Evolutionary conservation across 2,797 vertebrate genomes (phyloP).

Genomic region (Schizopygopsis malacanthus): DNA sequence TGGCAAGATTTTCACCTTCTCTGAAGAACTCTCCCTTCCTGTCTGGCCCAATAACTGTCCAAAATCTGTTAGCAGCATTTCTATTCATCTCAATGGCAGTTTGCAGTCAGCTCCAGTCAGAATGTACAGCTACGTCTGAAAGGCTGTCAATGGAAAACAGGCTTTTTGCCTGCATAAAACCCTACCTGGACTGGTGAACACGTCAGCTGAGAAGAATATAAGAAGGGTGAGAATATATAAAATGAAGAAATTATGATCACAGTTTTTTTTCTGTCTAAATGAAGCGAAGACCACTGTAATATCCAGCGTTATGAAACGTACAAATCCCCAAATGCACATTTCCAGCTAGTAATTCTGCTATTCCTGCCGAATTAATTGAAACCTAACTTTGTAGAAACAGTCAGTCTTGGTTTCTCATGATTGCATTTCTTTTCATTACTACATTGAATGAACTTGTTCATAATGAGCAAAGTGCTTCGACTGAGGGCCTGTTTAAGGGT

Average conservation of each 20-base stretch:
- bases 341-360: constrained; percentile 34
- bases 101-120: not conserved
- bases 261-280: not conserved
- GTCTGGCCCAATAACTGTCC: not conserved
- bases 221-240: not conserved
- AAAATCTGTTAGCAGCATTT: not conserved
- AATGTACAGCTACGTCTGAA: not conserved
- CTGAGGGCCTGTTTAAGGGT: constrained; percentile 8
- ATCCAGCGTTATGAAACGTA: constrained; percentile 26
- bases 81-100: not conserved
- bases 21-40: not conserved
- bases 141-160: not conserved
- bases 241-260: not conserved
- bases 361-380: constrained; percentile 46
- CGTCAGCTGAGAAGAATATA: not conserved
- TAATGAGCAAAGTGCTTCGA: constrained; percentile 36
- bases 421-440: constrained; percentile 30
- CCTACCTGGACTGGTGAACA: not conserved
- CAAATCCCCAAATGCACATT: constrained; percentile 38
- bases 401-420: constrained; percentile 25
- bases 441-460: constrained; percentile 15
- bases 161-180: not conserved
- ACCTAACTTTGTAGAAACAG: constrained; percentile 21
- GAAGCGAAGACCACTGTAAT: constrained; percentile 12
- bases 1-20: constrained; percentile 24